phyloP scores from a whole-genome alignment of 1,140 invertebrate genomes.

The Ectropis grisescens region DNA sequence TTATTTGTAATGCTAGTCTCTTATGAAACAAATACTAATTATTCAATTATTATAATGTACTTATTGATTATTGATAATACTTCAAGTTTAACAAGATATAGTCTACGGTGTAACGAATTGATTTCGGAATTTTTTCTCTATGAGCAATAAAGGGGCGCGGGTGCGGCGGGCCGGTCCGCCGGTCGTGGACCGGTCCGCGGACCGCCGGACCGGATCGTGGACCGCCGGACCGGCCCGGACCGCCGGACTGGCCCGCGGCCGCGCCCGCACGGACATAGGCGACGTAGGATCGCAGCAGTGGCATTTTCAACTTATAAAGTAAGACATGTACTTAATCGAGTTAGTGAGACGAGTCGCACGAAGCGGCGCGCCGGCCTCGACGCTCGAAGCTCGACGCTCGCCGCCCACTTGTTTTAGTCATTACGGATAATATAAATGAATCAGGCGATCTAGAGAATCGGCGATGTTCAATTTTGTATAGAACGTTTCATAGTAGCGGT shows the following conservation, averaged over 20 bases:
- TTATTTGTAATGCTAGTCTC: slow-evolving; percentile 70
- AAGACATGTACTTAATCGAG: slow-evolving; percentile 60
- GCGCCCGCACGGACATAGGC: slow-evolving; percentile 35
- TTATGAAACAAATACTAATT: slow-evolving; percentile 69
- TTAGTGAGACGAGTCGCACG: slow-evolving; percentile 36
- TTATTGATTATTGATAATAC: slow-evolving; percentile 70
- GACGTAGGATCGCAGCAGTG: slow-evolving; percentile 60
- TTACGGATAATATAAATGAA: slow-evolving; percentile 37
- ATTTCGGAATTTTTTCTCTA: slow-evolving; percentile 62
- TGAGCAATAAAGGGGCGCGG: slow-evolving; percentile 49
- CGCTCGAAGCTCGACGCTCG: slow-evolving; percentile 27
- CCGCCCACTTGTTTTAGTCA: slow-evolving; percentile 56
- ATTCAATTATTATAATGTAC: slow-evolving; percentile 71
- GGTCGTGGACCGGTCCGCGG: slow-evolving; percentile 3
- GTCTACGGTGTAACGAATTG: slow-evolving; percentile 66
- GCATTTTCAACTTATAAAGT: slow-evolving; percentile 63
- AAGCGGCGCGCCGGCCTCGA: slow-evolving; percentile 9
- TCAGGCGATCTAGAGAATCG: slow-evolving; percentile 61
- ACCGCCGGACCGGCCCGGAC: slow-evolving; percentile 1
- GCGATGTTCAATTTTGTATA: slow-evolving; percentile 70
- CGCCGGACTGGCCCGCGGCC: slow-evolving; percentile 1
- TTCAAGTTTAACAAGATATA: slow-evolving; percentile 68
- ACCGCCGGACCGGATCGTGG: too few relatives aligned
- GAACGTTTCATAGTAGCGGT: slow-evolving; percentile 66
- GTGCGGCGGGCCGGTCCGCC: too few relatives aligned